Evolutionary conservation across 2,888 invertebrate species (phyloP), one percentile per base, ranked within the genome.

Genomic region (Linnaemya vulpina): DNA sequence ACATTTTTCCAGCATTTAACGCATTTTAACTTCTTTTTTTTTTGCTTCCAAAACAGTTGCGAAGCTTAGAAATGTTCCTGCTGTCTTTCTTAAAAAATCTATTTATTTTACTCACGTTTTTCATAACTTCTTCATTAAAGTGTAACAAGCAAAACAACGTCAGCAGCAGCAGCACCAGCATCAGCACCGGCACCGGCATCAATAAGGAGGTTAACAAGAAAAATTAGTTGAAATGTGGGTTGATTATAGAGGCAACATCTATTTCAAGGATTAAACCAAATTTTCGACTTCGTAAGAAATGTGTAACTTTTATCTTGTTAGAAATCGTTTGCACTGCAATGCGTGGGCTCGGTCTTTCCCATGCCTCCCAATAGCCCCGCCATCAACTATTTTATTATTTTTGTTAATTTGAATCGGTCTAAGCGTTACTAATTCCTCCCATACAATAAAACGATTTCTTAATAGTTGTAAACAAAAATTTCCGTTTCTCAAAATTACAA

Each of bases 71-170:
- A 84, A 74, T 63, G 30, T 60, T 38, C 17, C 60, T 38, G 3
- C 10, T 11, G 11, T 60, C 10, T 38, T 17, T 38, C 60, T 38
- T 53, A 49, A 2, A 58, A 71, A 79, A 67, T 67, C 22, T 73
- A 60, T 83, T 88, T 89, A 90, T 90, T 89, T 89, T 87, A 80
- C 87, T 89, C 90, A 90, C 90, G 90, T 89, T 87, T 87, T 84
- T 86, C 87, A 88, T 87, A 88, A 88, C 86, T 89, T 87, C 88
- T 90, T 90, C 89, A 90, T 91, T 91, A 91, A 91, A 90, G 90
- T 90, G 86, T 84, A 82, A 76, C 67, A 78, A 76, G 75, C 67
- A 65, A 71, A 83, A 60, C 76, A 79, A 63, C 78, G 35, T 73
- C 80, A 78, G 51, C 76, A 68, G 40, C 71, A 25, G 20, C 60